These are phyloP conservation scores for Atopsyche davidsoni DNA, from an alignment of 1,140 invertebrate species.

Conservation along the genomic window DNA sequence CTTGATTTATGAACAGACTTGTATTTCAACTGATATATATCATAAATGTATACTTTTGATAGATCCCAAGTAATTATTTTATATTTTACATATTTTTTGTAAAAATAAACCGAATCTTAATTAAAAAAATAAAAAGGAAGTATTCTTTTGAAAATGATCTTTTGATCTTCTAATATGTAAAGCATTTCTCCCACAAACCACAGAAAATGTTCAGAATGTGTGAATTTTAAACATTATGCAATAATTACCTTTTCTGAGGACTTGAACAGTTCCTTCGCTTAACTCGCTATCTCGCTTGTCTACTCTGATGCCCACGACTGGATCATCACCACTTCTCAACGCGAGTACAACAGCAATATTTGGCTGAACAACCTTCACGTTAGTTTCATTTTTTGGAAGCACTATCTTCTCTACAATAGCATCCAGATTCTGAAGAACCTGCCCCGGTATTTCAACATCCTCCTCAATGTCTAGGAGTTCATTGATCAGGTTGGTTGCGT, in stretches of 20 bases:
- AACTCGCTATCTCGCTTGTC: slow-evolving; percentile 33
- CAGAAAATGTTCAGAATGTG: too few relatives aligned
- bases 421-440: slow-evolving; percentile 39
- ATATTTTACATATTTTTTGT: too few relatives aligned
- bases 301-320: slow-evolving; percentile 38
- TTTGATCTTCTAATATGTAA: too few relatives aligned
- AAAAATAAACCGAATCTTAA: too few relatives aligned
- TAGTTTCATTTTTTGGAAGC: slow-evolving; percentile 32
- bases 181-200: too few relatives aligned
- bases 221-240: background rate
- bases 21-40: too few relatives aligned
- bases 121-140: too few relatives aligned
- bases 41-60: too few relatives aligned
- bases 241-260: slow-evolving; percentile 34
- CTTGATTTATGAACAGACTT: too few relatives aligned
- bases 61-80: too few relatives aligned
- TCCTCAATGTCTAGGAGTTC: slow-evolving; percentile 34
- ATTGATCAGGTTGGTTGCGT: slow-evolving; percentile 34
- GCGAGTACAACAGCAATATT: slow-evolving; percentile 43
- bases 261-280: slow-evolving; percentile 34
- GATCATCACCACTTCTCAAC: slow-evolving; percentile 32
- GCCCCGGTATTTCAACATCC: slow-evolving; percentile 36
- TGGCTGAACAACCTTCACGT: slow-evolving; percentile 28
- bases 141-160: too few relatives aligned
- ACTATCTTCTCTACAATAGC: slow-evolving; percentile 34